Evolutionary conservation across 2,113 vertebrate genomes (phyloP), one percentile per base, ranked within the genome.

Genomic region (Coturnix japonica): DNA sequence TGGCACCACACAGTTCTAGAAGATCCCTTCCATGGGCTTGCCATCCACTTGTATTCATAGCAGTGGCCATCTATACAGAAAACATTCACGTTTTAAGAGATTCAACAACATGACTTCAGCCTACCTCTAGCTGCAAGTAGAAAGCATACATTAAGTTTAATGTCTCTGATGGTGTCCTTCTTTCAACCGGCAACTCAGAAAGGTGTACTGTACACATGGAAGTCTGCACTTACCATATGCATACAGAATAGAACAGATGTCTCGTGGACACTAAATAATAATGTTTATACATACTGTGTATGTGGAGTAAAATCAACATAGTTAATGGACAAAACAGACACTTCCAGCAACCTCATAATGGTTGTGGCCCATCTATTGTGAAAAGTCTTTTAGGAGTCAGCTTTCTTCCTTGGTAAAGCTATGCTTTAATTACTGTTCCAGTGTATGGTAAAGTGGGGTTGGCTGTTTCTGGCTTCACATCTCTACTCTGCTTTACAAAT

Each of bases 1-100:
- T 99, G 98, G 94, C 99, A 99, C 99, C 99, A 99, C 74, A 98
- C 95, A 0, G 98, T 97, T 33, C 98, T 96, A 81, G 97, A 98
- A 72, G 98, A 98, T 86, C 98, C 98, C 15, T 98, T 99, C 99
- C 99, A 99, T 0, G 98, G 73, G 61, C 98, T 96, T 13, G 98
- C 98, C 97, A 98, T 97, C 99, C 99, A 99, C 71, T 98, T 98
- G 92, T 99, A 99, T 66, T 99, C 98, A 26, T 98, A 99, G 85
- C 99, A 99, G 63, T 98, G 98, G 4, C 99, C 99, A 82, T 97
- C 99, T 99, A 96, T 46, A 90, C 28, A 86, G 80, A 95, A 47
- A 96, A 46, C 54, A 95, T 35, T 20, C 7, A 6, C 22, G 33
- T 66, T 30, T 76, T 61, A 84, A 54, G 20, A 47, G 15, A 46